These are phyloP conservation scores for Lepilemur septentrionalis DNA, from an alignment of 2,797 vertebrate species.

Conservation along the genomic window DNA sequence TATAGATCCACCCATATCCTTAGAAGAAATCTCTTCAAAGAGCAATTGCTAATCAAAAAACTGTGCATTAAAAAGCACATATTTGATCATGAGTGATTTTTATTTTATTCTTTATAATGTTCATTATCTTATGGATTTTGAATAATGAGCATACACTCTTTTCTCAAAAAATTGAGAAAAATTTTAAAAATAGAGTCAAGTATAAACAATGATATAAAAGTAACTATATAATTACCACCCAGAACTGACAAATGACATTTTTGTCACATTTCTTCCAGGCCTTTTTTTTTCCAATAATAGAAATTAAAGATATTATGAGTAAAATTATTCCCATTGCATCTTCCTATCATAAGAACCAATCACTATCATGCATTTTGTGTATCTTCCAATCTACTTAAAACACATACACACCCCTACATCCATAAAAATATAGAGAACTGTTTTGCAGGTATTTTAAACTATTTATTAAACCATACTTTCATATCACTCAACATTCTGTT, in stretches of 20 bases:
- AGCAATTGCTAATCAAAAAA: background rate
- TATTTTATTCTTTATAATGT: background rate
- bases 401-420: background rate
- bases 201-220: background rate
- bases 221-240: background rate
- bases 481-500: background rate
- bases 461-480: background rate
- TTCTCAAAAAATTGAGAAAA: background rate
- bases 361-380: background rate
- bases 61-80: background rate
- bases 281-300: background rate
- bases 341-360: background rate
- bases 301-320: background rate
- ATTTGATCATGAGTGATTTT: background rate
- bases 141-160: background rate
- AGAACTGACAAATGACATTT: background rate
- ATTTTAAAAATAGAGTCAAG: background rate
- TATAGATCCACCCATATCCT: background rate
- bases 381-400: background rate
- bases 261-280: background rate
- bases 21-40: background rate
- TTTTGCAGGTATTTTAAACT: background rate
- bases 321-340: background rate
- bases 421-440: background rate
- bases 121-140: background rate